These are phyloP conservation scores for Dasysyrphus tricinctus DNA, from an alignment of 2,888 invertebrate species.

Conservation along the genomic window DNA sequence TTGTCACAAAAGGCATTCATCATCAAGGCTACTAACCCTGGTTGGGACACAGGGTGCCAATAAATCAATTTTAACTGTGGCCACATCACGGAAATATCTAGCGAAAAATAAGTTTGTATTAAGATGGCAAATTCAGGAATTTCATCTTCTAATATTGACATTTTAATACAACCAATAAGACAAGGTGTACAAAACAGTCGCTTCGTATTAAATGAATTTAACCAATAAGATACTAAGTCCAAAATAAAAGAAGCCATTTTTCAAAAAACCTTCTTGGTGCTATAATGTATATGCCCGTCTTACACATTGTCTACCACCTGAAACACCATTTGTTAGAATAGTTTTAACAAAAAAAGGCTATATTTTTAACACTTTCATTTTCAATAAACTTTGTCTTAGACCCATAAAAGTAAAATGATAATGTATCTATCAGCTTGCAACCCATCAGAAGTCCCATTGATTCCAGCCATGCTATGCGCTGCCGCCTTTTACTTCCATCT, in stretches of 20 bases:
- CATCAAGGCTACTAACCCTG: too few relatives aligned
- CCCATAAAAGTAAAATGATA: constrained; percentile 11
- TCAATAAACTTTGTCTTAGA: constrained; percentile 34
- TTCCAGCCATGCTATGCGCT: background rate
- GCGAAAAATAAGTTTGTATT: too few relatives aligned
- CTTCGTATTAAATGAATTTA: too few relatives aligned
- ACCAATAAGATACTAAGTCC: too few relatives aligned
- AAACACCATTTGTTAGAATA: background rate
- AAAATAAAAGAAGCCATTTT: background rate
- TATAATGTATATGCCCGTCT: background rate
- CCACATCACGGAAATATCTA: too few relatives aligned
- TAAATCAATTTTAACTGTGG: too few relatives aligned
- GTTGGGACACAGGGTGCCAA: too few relatives aligned
- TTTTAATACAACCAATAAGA: too few relatives aligned
- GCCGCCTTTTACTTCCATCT: constrained; percentile 45
- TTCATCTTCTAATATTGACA: too few relatives aligned
- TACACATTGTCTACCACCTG: background rate
- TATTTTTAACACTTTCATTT: constrained; percentile 57
- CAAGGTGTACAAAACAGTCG: too few relatives aligned
- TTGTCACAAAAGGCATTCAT: too few relatives aligned
- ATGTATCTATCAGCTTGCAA: constrained; percentile 69
- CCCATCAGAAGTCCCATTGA: constrained; percentile 56
- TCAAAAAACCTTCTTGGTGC: background rate
- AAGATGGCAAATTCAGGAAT: too few relatives aligned
- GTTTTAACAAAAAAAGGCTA: background rate